Evolutionary conservation across 2,888 invertebrate genomes (phyloP).

Genomic region (Lochmaea crataegi): DNA sequence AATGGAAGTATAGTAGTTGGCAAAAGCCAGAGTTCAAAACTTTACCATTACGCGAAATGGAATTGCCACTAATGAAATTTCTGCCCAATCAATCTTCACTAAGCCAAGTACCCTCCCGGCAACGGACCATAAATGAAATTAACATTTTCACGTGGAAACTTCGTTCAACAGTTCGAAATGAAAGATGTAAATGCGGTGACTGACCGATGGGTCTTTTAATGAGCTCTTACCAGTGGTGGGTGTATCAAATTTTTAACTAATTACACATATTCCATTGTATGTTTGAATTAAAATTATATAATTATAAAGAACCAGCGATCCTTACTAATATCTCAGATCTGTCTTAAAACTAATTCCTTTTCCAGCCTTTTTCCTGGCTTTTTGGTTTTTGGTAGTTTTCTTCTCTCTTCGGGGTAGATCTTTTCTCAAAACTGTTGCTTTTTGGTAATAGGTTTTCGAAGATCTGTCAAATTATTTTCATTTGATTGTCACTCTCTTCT

Average conservation of each 20-base stretch:
- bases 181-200: conserved; percentile 43
- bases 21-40: conserved; percentile 25
- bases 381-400: too few species aligned
- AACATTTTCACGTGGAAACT: conserved; percentile 38
- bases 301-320: too few species aligned
- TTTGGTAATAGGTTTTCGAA: too few species aligned
- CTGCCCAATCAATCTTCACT: conserved; percentile 38
- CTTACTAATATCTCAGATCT: too few species aligned
- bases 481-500: too few species aligned
- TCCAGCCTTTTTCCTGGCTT: too few species aligned
- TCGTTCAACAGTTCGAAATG: conserved; percentile 34
- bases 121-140: conserved; percentile 36
- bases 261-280: neutral
- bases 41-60: conserved; percentile 29
- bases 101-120: conserved; percentile 28
- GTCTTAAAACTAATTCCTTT: too few species aligned
- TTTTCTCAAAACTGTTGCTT: too few species aligned
- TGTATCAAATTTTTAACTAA: neutral
- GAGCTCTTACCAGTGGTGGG: conserved; percentile 21
- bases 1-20: conserved; percentile 14
- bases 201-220: conserved; percentile 44
- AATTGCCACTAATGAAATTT: conserved; percentile 38
- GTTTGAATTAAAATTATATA: too few species aligned
- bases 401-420: too few species aligned
- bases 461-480: too few species aligned